Base-by-base conservation (phyloP, 1,140 invertebrate genomes). In the Drosophila paulistorum region DNA sequence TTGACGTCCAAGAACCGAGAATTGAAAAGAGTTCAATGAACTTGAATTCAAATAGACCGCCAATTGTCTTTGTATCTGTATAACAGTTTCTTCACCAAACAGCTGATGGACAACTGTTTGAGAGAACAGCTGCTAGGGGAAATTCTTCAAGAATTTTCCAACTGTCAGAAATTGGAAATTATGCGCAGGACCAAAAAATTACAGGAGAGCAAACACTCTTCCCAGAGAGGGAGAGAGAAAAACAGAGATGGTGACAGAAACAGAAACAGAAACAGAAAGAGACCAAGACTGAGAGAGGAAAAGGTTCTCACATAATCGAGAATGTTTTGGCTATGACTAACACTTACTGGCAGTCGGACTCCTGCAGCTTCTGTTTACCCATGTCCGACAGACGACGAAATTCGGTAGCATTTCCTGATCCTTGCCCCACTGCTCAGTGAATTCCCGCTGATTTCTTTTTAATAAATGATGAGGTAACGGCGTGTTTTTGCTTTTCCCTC, bases 1-100 rank as follows among this genome's bases (percentile, higher is more conserved):
- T 14, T 51, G 17, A 23, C n/a, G 55, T 37, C 14, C 57, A 51
- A 51, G 45, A 51, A 51, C 30, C 7, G 9, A 42, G 35, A 30
- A 30, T 30, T 6, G 30, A 30, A 7, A 30, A 3, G 4, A 33
- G 80, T 78, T 83, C 75, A 83, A 72, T 71, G 76, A 83, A 83
- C 79, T 66, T 2, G n/a, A 51, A 20, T 75, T 81, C 60, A 51
- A 51, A 51, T 51, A n/a, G 45, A 51, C 45, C 45, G 45, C 45
- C 45, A 51, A 51, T 51, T 51, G 45, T 51, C 17, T 45, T 9
- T 11, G 0, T 10, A 23, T 20, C 17, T 48, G 14, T 48, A 48
- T 48, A 48, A 48, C 45, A 48, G 45, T 48, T 48, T 48, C 5
- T 2, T 10, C 3, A 2, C 7, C 7, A 9, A 17, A 9, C 45